Percentiles rank a stretch among this genome's conserved stretches.
phyloP scores from a whole-genome alignment of 2,888 invertebrate genomes.

The Nephrotoma flavescens region DNA sequence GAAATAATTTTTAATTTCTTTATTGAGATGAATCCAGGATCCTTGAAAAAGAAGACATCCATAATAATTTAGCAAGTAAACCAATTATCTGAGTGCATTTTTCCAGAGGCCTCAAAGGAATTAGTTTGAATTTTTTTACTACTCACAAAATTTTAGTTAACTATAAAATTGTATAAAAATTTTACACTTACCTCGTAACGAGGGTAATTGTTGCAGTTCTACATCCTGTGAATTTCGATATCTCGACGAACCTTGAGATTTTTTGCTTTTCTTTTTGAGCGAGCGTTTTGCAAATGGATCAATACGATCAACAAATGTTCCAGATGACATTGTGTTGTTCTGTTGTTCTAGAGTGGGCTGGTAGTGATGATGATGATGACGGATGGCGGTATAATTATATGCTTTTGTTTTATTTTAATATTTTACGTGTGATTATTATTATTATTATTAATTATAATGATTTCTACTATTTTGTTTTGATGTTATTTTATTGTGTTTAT shows the following conservation, averaged over 20 bases:
- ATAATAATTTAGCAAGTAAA: too few relatives aligned
- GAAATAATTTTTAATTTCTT: too few relatives aligned
- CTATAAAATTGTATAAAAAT: neutral
- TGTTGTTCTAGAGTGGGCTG: neutral
- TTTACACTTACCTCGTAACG: constrained; percentile 70
- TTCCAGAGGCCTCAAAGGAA: too few relatives aligned
- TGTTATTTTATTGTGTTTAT: neutral
- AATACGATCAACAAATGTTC: constrained; percentile 96
- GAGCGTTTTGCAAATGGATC: constrained; percentile 99
- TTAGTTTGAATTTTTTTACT: too few relatives aligned
- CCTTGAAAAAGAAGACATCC: too few relatives aligned
- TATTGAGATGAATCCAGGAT: too few relatives aligned
- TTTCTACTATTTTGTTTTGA: neutral
- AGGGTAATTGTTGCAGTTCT: constrained; percentile 89
- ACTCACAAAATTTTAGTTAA: too few relatives aligned
- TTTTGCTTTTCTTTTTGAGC: constrained; percentile 94
- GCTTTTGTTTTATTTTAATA: neutral
- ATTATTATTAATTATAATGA: neutral
- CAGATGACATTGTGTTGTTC: constrained; percentile 41
- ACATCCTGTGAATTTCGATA: constrained; percentile 97
- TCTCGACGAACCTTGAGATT: constrained; percentile 96
- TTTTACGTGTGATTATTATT: neutral
- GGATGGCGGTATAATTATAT: neutral
- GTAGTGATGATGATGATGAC: neutral
- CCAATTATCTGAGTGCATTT: too few relatives aligned